phyloP scores from a whole-genome alignment of 1,140 invertebrate species.

The Drosophila takahashii region DNA sequence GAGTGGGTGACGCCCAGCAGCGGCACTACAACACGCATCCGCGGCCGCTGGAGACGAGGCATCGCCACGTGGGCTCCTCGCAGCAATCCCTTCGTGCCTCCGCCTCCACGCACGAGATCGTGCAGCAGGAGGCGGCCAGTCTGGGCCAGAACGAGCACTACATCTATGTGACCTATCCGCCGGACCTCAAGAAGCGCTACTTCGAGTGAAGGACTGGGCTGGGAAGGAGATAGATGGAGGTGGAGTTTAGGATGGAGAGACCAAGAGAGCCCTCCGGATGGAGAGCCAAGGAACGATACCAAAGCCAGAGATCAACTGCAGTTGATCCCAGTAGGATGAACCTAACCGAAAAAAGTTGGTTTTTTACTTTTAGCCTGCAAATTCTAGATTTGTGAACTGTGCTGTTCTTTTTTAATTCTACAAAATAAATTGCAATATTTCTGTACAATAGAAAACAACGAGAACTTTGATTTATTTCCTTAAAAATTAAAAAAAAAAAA shows the following conservation, averaged over 20 bases:
- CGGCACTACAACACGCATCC: constrained; percentile 80
- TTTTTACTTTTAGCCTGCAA: constrained; percentile 74
- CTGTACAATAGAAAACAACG: constrained; percentile 53
- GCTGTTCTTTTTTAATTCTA: constrained; percentile 79
- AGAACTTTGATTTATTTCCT: constrained; percentile 2
- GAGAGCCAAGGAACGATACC: constrained; percentile 26
- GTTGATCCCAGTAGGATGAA: constrained; percentile 9
- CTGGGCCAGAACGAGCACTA: constrained; percentile 88
- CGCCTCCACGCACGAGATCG: constrained; percentile 78
- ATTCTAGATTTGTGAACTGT: constrained; percentile 82
- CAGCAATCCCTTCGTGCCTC: constrained; percentile 80
- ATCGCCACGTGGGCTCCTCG: constrained; percentile 75
- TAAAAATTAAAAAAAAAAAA: too few species aligned
- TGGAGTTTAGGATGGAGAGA: constrained; percentile 28
- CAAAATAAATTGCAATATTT: constrained; percentile 77
- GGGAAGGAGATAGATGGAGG: not conserved
- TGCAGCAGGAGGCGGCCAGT: constrained; percentile 70
- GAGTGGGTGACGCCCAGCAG: constrained; percentile 36
- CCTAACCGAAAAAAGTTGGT: constrained; percentile 38
- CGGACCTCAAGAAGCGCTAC: constrained; percentile 91
- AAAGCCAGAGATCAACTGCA: constrained; percentile 17
- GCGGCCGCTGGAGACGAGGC: constrained; percentile 74
- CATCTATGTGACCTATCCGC: constrained; percentile 94
- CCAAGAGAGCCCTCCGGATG: constrained; percentile 45
- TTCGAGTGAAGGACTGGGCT: constrained; percentile 85